A percentile compares a stretch with the other conserved stretches of the same genome.
phyloP scores from a whole-genome alignment of 1,140 invertebrate species.

The Linepithema humile region DNA sequence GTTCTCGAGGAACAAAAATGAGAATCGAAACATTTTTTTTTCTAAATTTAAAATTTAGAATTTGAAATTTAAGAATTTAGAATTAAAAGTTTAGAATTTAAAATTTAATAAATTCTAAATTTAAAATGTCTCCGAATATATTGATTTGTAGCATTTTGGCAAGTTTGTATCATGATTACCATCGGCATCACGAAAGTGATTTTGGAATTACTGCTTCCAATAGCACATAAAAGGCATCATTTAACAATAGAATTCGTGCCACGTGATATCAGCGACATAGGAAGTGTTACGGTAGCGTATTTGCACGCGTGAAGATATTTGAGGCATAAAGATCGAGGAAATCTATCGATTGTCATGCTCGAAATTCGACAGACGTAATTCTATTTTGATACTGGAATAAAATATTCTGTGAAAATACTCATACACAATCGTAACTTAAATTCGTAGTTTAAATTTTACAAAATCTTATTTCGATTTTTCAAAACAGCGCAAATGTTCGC shows the following conservation, averaged over 20 bases:
- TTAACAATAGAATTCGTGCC: slow-evolving; percentile 14
- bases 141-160: neutral
- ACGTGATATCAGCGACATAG: neutral
- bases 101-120: too few species aligned
- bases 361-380: neutral
- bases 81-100: too few species aligned
- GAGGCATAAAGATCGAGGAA: neutral
- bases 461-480: neutral
- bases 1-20: neutral
- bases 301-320: slow-evolving; percentile 1
- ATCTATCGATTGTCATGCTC: neutral
- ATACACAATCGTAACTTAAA: neutral
- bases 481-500: neutral
- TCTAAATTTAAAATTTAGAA: too few species aligned
- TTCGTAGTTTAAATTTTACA: neutral
- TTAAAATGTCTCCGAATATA: neutral
- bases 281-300: neutral
- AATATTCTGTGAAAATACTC: neutral
- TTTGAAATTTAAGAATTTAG: too few species aligned
- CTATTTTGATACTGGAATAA: neutral
- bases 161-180: neutral
- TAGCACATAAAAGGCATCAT: neutral
- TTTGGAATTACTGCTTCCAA: neutral
- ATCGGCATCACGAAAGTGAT: neutral
- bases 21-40: neutral